Evolutionary conservation across 2,888 invertebrate genomes (phyloP).

Genomic region (Charanyca ferruginea): DNA sequence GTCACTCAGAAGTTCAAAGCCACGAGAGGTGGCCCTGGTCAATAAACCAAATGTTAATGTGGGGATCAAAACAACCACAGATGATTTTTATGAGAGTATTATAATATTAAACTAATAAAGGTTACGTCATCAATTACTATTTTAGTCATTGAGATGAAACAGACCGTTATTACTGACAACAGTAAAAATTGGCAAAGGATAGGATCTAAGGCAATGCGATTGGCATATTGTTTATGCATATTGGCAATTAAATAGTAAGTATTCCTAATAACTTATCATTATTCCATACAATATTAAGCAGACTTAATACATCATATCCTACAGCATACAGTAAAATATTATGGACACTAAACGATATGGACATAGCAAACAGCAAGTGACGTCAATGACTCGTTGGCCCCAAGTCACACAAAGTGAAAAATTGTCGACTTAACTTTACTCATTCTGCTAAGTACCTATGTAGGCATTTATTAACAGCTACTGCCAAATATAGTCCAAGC

Average conservation of each 20-base stretch:
- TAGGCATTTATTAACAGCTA: conserved; percentile 59
- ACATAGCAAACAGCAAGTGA: conserved; percentile 55
- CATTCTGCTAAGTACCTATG: conserved; percentile 42
- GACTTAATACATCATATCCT: conserved; percentile 3
- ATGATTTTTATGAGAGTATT: conserved; percentile 33
- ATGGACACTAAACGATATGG: conserved; percentile 34
- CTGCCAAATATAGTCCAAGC: conserved; percentile 75
- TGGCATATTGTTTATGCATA: neutral
- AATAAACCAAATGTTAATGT: conserved; percentile 34
- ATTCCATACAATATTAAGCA: conserved; percentile 2
- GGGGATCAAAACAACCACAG: conserved; percentile 41
- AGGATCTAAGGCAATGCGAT: conserved; percentile 13
- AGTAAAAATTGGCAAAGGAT: conserved; percentile 18
- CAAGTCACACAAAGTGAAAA: conserved; percentile 44
- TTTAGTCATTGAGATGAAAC: conserved; percentile 36
- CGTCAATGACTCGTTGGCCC: conserved; percentile 55
- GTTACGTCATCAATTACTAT: conserved; percentile 35
- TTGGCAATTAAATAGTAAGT: conserved; percentile 9
- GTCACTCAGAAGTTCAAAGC: neutral
- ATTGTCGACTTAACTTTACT: conserved; percentile 54
- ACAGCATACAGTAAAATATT: conserved; percentile 38
- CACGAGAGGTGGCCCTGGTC: conserved; percentile 18
- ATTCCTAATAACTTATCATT: neutral
- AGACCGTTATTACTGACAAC: conserved; percentile 25
- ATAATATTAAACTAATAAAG: conserved; percentile 36